Evolutionary conservation across 2,888 invertebrate species (phyloP), one percentile per base, ranked within the genome.

Genomic region (Anoncus sp.): DNA sequence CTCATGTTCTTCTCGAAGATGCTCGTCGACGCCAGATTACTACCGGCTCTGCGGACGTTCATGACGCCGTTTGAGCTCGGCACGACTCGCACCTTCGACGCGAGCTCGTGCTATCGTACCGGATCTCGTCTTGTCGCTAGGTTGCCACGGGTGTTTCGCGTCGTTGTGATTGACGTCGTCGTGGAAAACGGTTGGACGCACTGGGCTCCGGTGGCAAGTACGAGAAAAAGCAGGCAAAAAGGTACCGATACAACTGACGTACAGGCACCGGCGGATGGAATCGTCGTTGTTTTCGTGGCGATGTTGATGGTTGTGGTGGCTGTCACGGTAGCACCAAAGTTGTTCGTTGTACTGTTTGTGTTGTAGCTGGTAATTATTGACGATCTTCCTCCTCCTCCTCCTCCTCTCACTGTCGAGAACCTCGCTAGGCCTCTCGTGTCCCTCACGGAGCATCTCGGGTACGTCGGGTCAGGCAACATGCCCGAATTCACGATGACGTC

Each of bases 1-100:
- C 83, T 87, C 90, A 90, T 90, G 88, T 90, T 90, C 87, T 86
- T 87, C 83, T 86, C 88, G 86, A 88, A 87, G 85, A 88, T 86
- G 88, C 86, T 88, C 83, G 85, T 85, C 82, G 86, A 84, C 85
- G 86, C 85, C 85, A 87, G 82, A 87, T 88, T 88, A 89, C 89
- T 87, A 86, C 86, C 87, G 84, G 80, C 86, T 65, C 72, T 82
- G 77, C 72, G 85, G 86, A 84, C 87, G 86, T 84, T 88, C 88
- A 89, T 89, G 85, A 86, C 88, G 86, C 81, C 85, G 84, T 84
- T 84, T 80, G 86, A 83, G 82, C 81, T 85, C 84, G 89, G 87
- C 89, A 89, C 89, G 86, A 86, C 86, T 87, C 84, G 88, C 88
- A 89, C 87, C 89, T 85, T 87, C 89, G 88, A 86, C 82, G 84